Evolutionary conservation across 2,888 invertebrate species (phyloP).

Genomic region (Phortica magna): DNA sequence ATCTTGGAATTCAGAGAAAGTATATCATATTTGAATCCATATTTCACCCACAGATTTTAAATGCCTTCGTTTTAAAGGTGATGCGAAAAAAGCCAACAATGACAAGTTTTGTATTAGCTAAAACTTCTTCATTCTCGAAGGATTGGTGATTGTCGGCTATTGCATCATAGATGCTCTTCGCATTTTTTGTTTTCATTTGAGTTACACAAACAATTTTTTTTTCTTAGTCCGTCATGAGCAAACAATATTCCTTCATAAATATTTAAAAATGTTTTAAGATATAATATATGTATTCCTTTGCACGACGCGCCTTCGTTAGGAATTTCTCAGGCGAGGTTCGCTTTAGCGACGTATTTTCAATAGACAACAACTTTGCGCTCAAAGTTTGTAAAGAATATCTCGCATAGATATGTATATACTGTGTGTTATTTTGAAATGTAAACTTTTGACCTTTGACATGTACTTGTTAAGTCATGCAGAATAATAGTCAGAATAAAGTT

Average conservation of each 20-base stretch:
- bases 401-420: neutral
- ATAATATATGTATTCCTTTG: neutral
- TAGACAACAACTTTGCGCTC: slow-evolving; percentile 11
- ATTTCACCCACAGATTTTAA: too few species aligned
- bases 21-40: too few species aligned
- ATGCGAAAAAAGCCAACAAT: too few species aligned
- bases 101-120: too few species aligned
- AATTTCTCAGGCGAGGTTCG: neutral
- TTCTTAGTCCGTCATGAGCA: neutral
- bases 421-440: neutral
- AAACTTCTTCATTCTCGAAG: too few species aligned
- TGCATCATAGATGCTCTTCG: too few species aligned
- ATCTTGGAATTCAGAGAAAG: too few species aligned
- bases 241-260: slow-evolving; percentile 48
- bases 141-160: too few species aligned
- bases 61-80: too few species aligned
- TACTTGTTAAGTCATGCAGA: neutral
- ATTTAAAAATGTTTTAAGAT: slow-evolving; percentile 48
- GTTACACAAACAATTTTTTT: neutral
- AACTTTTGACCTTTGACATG: slow-evolving; percentile 10
- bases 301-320: neutral
- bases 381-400: neutral
- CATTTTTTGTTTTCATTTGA: neutral
- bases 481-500: neutral
- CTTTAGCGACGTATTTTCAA: neutral